Percentiles rank a stretch among this genome's conserved stretches.
These are phyloP conservation scores for Myiotriccus ornatus DNA, from an alignment of 2,797 vertebrate genomes.

Conservation along the genomic window DNA sequence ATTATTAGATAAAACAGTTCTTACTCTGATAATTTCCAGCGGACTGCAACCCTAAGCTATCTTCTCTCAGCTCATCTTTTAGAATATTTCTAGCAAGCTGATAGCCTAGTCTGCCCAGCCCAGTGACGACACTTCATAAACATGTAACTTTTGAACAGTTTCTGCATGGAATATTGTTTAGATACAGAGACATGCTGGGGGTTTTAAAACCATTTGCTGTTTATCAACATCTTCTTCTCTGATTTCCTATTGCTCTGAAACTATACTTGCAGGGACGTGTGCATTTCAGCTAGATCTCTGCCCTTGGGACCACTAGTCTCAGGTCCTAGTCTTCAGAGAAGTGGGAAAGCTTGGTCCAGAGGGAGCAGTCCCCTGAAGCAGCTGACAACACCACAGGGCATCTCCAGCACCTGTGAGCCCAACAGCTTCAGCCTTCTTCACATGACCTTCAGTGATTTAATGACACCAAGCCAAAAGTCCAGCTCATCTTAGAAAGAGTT, in stretches of 20 bases:
- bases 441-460: background rate
- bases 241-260: background rate
- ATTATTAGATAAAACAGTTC: background rate
- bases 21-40: background rate
- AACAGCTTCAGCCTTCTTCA: background rate
- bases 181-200: background rate
- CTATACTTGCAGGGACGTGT: background rate
- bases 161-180: background rate
- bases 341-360: background rate
- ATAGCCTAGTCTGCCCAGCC: background rate
- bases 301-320: accelerated
- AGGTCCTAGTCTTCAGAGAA: background rate
- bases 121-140: background rate
- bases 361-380: background rate
- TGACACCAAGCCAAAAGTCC: background rate
- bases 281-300: background rate
- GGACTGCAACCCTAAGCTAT: background rate
- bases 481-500: background rate
- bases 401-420: accelerated
- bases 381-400: background rate
- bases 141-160: background rate
- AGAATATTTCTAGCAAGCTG: background rate
- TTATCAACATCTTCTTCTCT: background rate
- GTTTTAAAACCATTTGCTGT: background rate
- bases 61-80: background rate